Conservation (phyloP, 2,888 invertebrate genomes). For the Cephonodes hylas region DNA sequence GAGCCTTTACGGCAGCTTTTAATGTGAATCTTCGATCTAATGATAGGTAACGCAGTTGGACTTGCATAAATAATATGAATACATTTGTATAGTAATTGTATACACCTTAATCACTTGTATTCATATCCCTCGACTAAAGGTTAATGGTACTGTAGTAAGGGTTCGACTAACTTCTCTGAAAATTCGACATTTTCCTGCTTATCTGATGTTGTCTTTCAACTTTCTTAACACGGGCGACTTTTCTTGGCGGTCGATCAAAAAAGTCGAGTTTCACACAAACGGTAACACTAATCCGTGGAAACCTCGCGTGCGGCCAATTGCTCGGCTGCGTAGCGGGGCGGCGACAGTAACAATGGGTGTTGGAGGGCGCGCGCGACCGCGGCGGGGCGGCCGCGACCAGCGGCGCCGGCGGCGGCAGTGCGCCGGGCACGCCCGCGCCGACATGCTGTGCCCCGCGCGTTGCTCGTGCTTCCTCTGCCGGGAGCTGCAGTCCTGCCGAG, state of each 20-base stretch:
- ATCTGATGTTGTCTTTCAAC: conserved; percentile 19
- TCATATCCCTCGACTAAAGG: not conserved
- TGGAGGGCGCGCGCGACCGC: conserved; percentile 50
- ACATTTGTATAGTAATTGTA: not conserved
- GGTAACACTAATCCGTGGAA: conserved; percentile 64
- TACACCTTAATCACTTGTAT: not conserved
- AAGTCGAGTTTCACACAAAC: conserved; percentile 44
- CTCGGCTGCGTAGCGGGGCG: conserved; percentile 48
- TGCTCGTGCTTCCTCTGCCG: conserved; percentile 89
- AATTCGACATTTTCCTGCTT: conserved; percentile 19
- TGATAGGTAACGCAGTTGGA: not conserved
- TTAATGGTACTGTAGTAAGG: not conserved
- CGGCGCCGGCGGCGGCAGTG: conserved; percentile 55
- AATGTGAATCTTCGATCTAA: not conserved
- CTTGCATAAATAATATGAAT: not conserved
- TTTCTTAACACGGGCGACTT: conserved; percentile 25
- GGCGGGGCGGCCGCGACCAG: conserved; percentile 28
- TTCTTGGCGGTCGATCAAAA: conserved; percentile 19
- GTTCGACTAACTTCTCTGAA: not conserved
- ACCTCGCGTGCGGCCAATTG: conserved; percentile 47
- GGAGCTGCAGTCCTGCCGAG: conserved; percentile 84
- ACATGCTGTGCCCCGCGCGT: conserved; percentile 86
- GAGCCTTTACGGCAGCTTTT: not conserved
- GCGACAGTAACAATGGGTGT: conserved; percentile 53
- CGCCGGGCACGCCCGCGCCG: conserved; percentile 67